Evolutionary conservation across 2,888 invertebrate species (phyloP).

Genomic region (Pterostichus madidus): DNA sequence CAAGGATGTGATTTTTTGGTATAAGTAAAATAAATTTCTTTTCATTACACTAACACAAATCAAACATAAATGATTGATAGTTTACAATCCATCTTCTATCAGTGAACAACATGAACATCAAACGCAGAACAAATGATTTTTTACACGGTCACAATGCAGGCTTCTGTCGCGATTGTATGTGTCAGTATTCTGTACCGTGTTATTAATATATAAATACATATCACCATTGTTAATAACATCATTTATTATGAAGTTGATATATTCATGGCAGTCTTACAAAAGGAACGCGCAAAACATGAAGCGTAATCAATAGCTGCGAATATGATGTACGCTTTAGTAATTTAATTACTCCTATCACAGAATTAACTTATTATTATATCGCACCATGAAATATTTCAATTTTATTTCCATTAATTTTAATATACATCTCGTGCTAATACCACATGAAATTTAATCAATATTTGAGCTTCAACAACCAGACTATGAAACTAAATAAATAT

Average conservation of each 20-base stretch:
- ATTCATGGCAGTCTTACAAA: constrained; percentile 10
- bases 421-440: neutral
- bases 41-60: constrained; percentile 20
- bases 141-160: neutral
- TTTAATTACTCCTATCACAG: constrained; percentile 23
- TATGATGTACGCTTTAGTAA: constrained; percentile 26
- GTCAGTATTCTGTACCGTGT: neutral
- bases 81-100: constrained; percentile 20
- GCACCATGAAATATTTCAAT: constrained; percentile 35
- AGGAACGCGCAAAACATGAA: constrained; percentile 11
- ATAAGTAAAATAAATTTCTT: neutral
- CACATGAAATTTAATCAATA: neutral
- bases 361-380: constrained; percentile 38
- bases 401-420: constrained; percentile 43
- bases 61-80: constrained; percentile 23
- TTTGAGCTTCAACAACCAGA: too few relatives aligned
- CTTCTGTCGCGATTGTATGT: neutral
- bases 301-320: constrained; percentile 28
- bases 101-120: constrained; percentile 10
- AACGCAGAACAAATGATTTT: constrained; percentile 15
- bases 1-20: too few relatives aligned
- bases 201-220: constrained; percentile 43
- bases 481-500: too few relatives aligned
- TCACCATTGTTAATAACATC: constrained; percentile 38
- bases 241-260: constrained; percentile 34